A percentile compares a stretch with the other conserved stretches of the same genome.
Conservation (phyloP, 2,113 vertebrate genomes). For the Elanus axillaris region DNA sequence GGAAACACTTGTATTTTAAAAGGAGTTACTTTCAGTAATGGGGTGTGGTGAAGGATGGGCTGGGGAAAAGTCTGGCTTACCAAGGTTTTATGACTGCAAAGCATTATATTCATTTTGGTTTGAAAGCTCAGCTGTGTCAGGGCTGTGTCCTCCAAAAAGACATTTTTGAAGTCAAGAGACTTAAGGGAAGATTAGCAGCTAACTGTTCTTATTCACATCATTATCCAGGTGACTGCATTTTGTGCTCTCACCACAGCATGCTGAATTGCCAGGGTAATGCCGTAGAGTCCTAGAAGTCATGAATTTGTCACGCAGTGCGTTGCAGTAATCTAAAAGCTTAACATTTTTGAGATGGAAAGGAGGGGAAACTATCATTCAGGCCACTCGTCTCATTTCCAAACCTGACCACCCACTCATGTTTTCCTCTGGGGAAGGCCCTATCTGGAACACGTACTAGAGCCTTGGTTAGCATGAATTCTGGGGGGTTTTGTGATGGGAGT, state of each 20-base stretch:
- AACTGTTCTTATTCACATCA: neutral
- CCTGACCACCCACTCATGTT: conserved; percentile 14
- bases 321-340: neutral
- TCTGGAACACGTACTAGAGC: conserved; percentile 50
- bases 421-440: conserved; percentile 39
- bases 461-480: conserved; percentile 24
- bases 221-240: conserved; percentile 7
- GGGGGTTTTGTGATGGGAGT: neutral
- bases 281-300: neutral
- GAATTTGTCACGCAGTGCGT: neutral
- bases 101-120: neutral
- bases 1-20: neutral
- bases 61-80: neutral
- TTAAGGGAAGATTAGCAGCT: neutral
- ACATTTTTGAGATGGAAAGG: neutral
- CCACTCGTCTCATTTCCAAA: conserved; percentile 29
- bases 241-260: neutral
- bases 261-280: neutral
- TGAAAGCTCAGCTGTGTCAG: neutral
- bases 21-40: neutral
- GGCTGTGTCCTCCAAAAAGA: neutral
- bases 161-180: neutral
- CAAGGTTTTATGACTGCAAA: neutral
- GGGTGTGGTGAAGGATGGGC: neutral
- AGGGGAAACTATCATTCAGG: neutral